Evolutionary conservation across 2,888 invertebrate species (phyloP).

Genomic region (Polydrusus pterygomalis): DNA sequence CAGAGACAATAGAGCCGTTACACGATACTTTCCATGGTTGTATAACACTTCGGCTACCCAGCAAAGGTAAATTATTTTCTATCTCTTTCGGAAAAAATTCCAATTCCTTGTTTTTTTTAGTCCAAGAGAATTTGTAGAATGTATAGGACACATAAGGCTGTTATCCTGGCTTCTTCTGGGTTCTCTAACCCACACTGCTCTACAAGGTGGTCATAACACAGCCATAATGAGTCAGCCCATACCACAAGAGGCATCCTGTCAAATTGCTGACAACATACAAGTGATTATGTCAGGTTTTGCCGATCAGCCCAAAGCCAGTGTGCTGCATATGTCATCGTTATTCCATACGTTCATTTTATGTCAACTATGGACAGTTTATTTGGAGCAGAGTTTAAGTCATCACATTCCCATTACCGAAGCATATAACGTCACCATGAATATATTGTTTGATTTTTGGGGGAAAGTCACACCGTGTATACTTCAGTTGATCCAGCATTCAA

Average conservation of each 20-base stretch:
- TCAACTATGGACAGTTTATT: constrained; percentile 98
- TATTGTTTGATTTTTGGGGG: constrained; percentile 98
- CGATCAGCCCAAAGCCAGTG: constrained; percentile 94
- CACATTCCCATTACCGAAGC: constrained; percentile 82
- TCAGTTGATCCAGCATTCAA: constrained; percentile 93
- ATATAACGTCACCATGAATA: constrained; percentile 84
- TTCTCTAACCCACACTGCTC: constrained; percentile 90
- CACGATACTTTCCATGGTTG: constrained; percentile 92
- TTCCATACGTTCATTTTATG: constrained; percentile 98
- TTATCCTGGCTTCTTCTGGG: constrained; percentile 97
- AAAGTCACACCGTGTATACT: constrained; percentile 97
- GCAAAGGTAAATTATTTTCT: constrained; percentile 78
- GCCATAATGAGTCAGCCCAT: constrained; percentile 85
- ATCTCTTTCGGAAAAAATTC: not conserved
- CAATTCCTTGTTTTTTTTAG: constrained; percentile 71
- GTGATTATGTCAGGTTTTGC: constrained; percentile 97
- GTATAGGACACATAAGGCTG: constrained; percentile 94
- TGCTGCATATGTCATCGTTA: constrained; percentile 95
- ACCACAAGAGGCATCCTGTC: constrained; percentile 96
- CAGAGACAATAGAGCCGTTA: constrained; percentile 87
- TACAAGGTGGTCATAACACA: constrained; percentile 74
- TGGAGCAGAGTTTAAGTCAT: constrained; percentile 88
- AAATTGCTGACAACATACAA: constrained; percentile 98
- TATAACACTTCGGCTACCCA: constrained; percentile 86
- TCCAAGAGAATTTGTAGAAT: constrained; percentile 95